A percentile compares a stretch with the other conserved stretches of the same genome.
These are phyloP conservation scores for Arbacia lixula DNA, from an alignment of 53 echinoderm and acorn worm genomes.

Conservation along the genomic window DNA sequence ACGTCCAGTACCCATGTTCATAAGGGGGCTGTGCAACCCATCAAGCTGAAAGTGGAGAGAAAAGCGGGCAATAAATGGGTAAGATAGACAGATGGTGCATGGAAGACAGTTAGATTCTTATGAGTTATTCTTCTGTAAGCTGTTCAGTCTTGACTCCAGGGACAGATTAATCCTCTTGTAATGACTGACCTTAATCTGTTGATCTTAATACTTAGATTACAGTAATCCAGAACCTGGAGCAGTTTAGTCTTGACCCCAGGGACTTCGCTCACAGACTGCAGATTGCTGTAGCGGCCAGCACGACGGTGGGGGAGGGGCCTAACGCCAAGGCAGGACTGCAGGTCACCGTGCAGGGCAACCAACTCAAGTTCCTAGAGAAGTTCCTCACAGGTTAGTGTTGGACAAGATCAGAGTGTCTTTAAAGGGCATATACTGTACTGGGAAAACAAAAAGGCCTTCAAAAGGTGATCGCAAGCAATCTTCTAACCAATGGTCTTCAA, in stretches of 20 bases:
- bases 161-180: too few species aligned
- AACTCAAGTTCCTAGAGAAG: slow-evolving; percentile 77
- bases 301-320: slow-evolving; percentile 68
- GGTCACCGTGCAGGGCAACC: slow-evolving; percentile 97
- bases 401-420: too few species aligned
- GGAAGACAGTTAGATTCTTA: too few species aligned
- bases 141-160: too few species aligned
- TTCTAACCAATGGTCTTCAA: too few species aligned
- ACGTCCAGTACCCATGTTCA: slow-evolving; percentile 32
- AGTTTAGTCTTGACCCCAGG: slow-evolving; percentile 83
- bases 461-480: too few species aligned
- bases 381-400: slow-evolving; percentile 78
- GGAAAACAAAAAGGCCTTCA: too few species aligned
- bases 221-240: slow-evolving; percentile 77
- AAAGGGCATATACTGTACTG: too few species aligned
- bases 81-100: too few species aligned
- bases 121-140: too few species aligned
- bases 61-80: slow-evolving; percentile 95
- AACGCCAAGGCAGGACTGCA: slow-evolving; percentile 78
- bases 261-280: slow-evolving; percentile 86
- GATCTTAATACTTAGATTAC: slow-evolving; percentile 63
- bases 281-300: slow-evolving; percentile 89
- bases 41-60: slow-evolving; percentile 76
- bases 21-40: slow-evolving; percentile 86
- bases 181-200: too few species aligned